phyloP scores from a whole-genome alignment of 37 sponge, comb jelly and placozoan genomes.

The Diacarnus erythraeanus region DNA sequence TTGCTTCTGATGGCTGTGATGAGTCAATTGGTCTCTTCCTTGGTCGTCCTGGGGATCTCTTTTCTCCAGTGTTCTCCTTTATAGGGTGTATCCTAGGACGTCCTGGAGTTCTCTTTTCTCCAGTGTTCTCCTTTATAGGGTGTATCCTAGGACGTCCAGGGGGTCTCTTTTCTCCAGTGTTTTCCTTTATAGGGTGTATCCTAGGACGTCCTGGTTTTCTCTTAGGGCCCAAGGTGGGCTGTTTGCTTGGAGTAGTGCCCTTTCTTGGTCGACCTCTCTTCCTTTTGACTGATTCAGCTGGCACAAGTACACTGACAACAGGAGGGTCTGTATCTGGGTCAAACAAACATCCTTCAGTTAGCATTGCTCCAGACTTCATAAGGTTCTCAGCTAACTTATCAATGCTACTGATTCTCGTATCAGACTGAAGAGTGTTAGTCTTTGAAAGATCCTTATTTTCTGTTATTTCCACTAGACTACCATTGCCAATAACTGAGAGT shows the following conservation, averaged over 20 bases:
- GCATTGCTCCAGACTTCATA: background rate
- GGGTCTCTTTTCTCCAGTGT: background rate
- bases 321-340: background rate
- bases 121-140: background rate
- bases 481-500: background rate
- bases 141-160: conserved; percentile 27
- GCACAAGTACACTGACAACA: background rate
- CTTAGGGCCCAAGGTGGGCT: background rate
- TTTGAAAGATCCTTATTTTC: background rate
- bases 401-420: background rate
- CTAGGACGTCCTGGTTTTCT: background rate
- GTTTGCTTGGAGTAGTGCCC: background rate
- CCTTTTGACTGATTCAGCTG: background rate
- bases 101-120: conserved; percentile 23
- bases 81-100: conserved; percentile 21
- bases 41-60: background rate
- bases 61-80: background rate
- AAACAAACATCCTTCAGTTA: background rate
- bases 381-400: conserved; percentile 2
- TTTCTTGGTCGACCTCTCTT: conserved; percentile 18
- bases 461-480: no score
- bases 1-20: background rate
- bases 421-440: background rate
- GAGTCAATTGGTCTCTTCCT: background rate
- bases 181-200: background rate